phyloP scores from a whole-genome alignment of 2,113 vertebrate genomes.

The Paratilapia polleni region DNA sequence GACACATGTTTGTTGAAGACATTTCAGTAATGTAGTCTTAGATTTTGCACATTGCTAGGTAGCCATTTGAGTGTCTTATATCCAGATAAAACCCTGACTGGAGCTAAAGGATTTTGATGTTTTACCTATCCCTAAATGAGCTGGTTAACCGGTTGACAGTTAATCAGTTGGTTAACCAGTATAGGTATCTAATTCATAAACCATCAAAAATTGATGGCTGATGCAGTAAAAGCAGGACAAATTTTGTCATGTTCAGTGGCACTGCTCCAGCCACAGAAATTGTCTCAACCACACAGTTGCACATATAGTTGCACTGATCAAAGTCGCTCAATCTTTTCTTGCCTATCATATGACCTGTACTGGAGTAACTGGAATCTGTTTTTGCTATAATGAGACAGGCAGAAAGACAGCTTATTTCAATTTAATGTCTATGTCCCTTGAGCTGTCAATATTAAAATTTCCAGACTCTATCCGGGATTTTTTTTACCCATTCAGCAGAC shows the following conservation, averaged over 20 bases:
- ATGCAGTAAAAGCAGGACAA: background rate
- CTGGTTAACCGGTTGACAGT: background rate
- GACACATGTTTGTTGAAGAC: too few species aligned
- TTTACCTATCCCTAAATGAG: background rate
- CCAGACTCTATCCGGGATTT: too few species aligned
- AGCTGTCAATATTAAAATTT: too few species aligned
- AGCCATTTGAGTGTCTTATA: background rate
- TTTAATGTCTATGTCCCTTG: too few species aligned
- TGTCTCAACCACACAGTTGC: background rate
- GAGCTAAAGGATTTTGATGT: background rate
- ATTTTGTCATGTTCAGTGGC: background rate
- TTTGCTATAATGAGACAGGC: background rate
- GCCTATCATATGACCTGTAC: background rate
- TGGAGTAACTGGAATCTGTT: background rate
- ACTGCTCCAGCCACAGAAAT: rapidly evolving
- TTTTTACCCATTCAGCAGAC: too few species aligned
- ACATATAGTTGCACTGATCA: rapidly evolving
- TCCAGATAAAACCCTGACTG: background rate
- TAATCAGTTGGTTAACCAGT: too few species aligned
- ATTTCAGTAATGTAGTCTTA: background rate
- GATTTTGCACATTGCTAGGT: background rate
- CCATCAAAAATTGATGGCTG: background rate
- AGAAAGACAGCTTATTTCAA: too few species aligned
- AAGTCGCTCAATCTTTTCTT: background rate
- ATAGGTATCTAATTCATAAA: background rate